These are phyloP conservation scores for Chouioia cunea DNA, from an alignment of 2,888 invertebrate species.

Conservation along the genomic window DNA sequence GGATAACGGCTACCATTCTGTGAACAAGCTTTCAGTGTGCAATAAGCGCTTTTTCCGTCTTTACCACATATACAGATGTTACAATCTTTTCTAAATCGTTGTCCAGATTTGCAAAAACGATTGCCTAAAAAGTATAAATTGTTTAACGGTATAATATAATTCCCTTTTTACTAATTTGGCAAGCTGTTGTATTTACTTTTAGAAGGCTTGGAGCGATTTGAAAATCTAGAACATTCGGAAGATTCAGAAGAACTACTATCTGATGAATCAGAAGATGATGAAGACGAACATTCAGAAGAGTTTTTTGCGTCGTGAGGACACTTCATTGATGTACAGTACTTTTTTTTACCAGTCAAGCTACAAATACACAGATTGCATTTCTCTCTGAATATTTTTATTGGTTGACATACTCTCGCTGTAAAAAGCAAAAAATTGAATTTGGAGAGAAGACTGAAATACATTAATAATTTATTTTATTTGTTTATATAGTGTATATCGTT, in stretches of 20 bases:
- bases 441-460: too few species aligned
- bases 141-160: neutral
- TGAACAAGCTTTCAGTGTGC: slow-evolving; percentile 4
- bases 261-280: slow-evolving; percentile 5
- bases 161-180: neutral
- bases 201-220: too few species aligned
- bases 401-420: neutral
- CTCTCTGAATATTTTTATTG: neutral
- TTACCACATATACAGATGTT: slow-evolving; percentile 59
- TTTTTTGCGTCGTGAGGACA: neutral
- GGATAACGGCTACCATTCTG: neutral
- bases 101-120: slow-evolving; percentile 53
- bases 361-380: slow-evolving; percentile 4
- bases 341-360: neutral
- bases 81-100: slow-evolving; percentile 62
- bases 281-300: slow-evolving; percentile 12
- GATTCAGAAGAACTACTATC: slow-evolving; percentile 5
- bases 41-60: slow-evolving; percentile 5
- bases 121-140: neutral
- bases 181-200: too few species aligned
- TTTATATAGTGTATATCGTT: too few species aligned
- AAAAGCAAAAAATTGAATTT: too few species aligned
- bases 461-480: too few species aligned
- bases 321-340: neutral
- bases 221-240: neutral